Evolutionary conservation across 2,797 vertebrate species (phyloP).

Genomic region (Sardinella longiceps): DNA sequence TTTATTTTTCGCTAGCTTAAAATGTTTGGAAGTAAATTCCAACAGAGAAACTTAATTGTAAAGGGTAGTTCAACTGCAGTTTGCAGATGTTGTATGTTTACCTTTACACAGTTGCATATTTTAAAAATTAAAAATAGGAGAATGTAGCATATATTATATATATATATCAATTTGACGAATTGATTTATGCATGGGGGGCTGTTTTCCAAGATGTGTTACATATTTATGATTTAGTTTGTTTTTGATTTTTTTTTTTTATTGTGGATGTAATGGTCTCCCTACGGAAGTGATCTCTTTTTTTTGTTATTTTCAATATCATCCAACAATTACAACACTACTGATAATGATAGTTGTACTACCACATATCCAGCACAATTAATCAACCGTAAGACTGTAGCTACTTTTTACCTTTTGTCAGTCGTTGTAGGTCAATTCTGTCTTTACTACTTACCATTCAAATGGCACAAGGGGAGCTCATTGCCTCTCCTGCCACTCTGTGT

Average conservation of each 20-base stretch:
- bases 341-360: conserved; percentile 28
- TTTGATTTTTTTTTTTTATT: conserved; percentile 32
- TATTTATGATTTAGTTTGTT: conserved; percentile 29
- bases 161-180: conserved; percentile 77
- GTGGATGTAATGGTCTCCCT: conserved; percentile 39
- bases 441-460: conserved; percentile 47
- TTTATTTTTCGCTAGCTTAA: conserved; percentile 75
- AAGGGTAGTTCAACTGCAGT: conserved; percentile 70
- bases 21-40: conserved; percentile 70
- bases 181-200: conserved; percentile 74
- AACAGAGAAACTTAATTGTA: conserved; percentile 71
- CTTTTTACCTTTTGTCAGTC: conserved; percentile 40
- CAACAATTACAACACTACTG: conserved; percentile 31
- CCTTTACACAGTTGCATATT: conserved; percentile 70
- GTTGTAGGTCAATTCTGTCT: conserved; percentile 39
- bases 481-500: not conserved
- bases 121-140: conserved; percentile 74
- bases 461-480: conserved; percentile 37
- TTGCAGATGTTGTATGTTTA: conserved; percentile 75
- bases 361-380: conserved; percentile 44
- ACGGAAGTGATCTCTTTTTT: conserved; percentile 18
- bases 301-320: conserved; percentile 1
- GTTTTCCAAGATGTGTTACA: conserved; percentile 55
- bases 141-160: conserved; percentile 82
- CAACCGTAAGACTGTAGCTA: conserved; percentile 46